phyloP scores from a whole-genome alignment of 2,888 invertebrate genomes.

The Silvanus unidentatus region DNA sequence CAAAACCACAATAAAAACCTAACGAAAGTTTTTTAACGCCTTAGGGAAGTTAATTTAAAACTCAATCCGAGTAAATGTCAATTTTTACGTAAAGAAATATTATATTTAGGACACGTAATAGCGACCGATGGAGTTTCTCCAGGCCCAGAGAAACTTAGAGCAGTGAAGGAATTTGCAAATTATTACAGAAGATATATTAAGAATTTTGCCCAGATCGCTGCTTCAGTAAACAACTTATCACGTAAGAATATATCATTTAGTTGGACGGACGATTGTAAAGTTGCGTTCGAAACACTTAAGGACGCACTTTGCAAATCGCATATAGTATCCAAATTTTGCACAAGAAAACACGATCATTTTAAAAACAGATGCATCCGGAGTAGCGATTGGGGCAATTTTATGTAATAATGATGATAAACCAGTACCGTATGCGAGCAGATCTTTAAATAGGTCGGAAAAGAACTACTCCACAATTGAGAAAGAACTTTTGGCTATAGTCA shows the following conservation, averaged over 20 bases:
- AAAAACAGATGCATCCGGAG: background rate
- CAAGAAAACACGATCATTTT: slow-evolving; percentile 2
- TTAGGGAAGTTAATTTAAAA: slow-evolving; percentile 14
- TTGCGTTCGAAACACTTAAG: slow-evolving; percentile 12
- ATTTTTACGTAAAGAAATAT: slow-evolving; percentile 19
- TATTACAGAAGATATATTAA: slow-evolving; percentile 17
- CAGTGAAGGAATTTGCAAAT: slow-evolving; percentile 18
- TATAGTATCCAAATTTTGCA: slow-evolving; percentile 15
- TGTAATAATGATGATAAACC: slow-evolving; percentile 1
- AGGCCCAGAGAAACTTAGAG: slow-evolving; percentile 13
- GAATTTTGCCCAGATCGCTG: slow-evolving; percentile 12
- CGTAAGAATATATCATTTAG: slow-evolving; percentile 6
- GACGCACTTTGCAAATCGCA: slow-evolving; percentile 11
- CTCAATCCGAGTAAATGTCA: slow-evolving; percentile 21
- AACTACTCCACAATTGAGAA: slow-evolving; percentile 6
- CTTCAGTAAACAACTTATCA: slow-evolving; percentile 9
- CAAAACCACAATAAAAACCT: slow-evolving; percentile 12
- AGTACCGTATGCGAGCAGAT: background rate
- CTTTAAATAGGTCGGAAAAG: background rate
- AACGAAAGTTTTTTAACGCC: slow-evolving; percentile 1
- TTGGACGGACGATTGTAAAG: slow-evolving; percentile 13
- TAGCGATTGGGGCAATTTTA: background rate
- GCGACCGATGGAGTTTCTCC: slow-evolving; percentile 8
- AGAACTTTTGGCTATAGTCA: slow-evolving; percentile 8
- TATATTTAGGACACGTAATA: slow-evolving; percentile 13